phyloP scores from a whole-genome alignment of 2,888 invertebrate species.

The Argyresthia albistria region DNA sequence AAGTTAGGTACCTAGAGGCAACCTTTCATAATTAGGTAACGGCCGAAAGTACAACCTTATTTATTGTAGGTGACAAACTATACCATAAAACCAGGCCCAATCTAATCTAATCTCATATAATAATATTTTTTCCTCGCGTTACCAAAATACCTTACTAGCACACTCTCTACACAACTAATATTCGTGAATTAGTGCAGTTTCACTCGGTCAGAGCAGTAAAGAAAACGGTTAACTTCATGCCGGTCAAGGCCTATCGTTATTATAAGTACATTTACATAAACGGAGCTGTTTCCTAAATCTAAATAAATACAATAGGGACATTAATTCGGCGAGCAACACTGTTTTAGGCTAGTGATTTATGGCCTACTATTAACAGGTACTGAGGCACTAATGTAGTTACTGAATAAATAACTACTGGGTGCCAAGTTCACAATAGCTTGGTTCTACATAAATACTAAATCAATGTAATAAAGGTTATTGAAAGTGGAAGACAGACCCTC shows the following conservation, averaged over 20 bases:
- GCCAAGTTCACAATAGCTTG: no score
- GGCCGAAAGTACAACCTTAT: no score
- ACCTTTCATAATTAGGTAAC: no score
- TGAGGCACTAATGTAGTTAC: neutral
- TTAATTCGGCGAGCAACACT: neutral
- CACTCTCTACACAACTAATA: neutral
- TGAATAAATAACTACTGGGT: neutral
- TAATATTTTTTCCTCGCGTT: no score
- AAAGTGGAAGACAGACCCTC: no score
- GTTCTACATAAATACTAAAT: neutral
- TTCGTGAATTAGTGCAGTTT: neutral
- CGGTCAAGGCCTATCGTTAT: neutral
- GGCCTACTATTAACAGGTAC: no score
- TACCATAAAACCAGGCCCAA: no score
- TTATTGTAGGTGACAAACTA: no score
- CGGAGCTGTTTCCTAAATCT: neutral
- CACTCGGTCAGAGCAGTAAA: neutral
- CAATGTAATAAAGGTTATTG: neutral
- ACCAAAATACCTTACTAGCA: no score
- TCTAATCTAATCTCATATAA: no score
- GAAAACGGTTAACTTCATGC: neutral
- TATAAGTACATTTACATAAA: constrained; percentile 1
- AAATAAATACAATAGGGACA: neutral
- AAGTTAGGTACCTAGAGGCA: no score
- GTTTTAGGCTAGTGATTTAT: no score